Conservation (phyloP, 2,888 invertebrate species). For the Apocheima hispidaria region DNA sequence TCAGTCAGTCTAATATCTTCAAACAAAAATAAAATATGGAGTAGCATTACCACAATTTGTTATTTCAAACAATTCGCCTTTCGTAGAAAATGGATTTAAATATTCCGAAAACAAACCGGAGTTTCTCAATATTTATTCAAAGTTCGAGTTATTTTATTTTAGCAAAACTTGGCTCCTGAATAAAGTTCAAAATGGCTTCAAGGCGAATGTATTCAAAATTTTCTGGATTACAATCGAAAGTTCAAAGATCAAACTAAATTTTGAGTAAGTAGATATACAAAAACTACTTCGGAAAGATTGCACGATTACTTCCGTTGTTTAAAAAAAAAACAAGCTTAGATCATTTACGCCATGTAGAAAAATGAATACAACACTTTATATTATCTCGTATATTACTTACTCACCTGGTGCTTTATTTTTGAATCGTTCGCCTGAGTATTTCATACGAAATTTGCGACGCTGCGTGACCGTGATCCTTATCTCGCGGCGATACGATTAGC, state of each 20-base stretch:
- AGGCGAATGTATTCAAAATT: conserved; percentile 29
- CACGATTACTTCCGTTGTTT: not conserved
- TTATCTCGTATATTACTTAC: no score
- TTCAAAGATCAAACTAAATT: conserved; percentile 27
- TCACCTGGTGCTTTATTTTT: no score
- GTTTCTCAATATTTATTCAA: conserved; percentile 38
- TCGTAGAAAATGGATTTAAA: conserved; percentile 21
- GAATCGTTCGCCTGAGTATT: no score
- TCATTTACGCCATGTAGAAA: not conserved
- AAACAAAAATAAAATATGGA: no score
- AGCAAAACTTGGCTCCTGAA: conserved; percentile 32
- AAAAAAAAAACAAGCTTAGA: not conserved
- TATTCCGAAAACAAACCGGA: conserved; percentile 30
- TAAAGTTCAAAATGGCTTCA: conserved; percentile 36
- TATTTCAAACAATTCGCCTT: conserved; percentile 8
- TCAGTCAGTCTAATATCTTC: no score
- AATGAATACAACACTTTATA: not conserved
- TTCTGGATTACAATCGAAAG: conserved; percentile 26
- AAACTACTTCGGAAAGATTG: conserved; percentile 19
- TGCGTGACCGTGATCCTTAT: no score
- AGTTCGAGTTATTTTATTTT: conserved; percentile 39
- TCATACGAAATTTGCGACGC: no score
- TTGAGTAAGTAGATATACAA: conserved; percentile 31
- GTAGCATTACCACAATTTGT: conserved; percentile 5
- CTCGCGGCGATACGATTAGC: no score